Evolutionary conservation across 2,797 vertebrate species (phyloP), one percentile per base, ranked within the genome.

Genomic region (Syndactyla subalaris): DNA sequence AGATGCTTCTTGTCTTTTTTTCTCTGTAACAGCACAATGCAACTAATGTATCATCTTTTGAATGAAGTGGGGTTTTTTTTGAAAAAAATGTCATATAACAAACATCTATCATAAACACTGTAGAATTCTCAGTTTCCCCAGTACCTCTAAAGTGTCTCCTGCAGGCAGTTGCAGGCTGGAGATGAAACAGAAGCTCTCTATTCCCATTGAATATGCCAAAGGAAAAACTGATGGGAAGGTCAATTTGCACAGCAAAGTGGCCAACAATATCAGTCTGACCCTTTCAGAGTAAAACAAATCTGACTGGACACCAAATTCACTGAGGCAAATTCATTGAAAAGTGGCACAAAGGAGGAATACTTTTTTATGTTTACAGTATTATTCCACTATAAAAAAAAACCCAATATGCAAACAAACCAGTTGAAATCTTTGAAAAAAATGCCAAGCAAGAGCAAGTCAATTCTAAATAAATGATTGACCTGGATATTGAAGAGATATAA

Each of bases 391-490:
- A 12, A 46, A 46, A 46, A 21, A 45, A 46, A 46, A 22, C 5
- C 10, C 45, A 46, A 46, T 21, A 22, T 22, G 45, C 11, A 46
- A 46, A 46, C 45, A 75, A 81, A 41, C 10, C 14, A 77, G 38
- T 1, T 46, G 19, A 71, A 80, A 5, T 63, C 83, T 85, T 29
- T 52, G 17, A 43, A 41, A 87, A 68, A 5, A 93, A 67, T 29
- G 38, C 78, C 68, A 65, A 86, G 14, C 34, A 86, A 61, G 45
- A 70, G 7, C 22, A 85, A 58, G n/a, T 70, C 48, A 70, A 29
- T 78, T 52, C 45, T 67, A 88, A 90, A 94, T 57, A 73, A 93
- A 79, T 55, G 11, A 77, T 46, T 84, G 59, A 59, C 14, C 32
- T 61, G 41, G 36, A 63, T 87, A 93, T 2, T 57, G 46, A 91